A percentile compares a stretch with the other conserved stretches of the same genome.
phyloP scores from a whole-genome alignment of 2,888 invertebrate genomes.

The Conops quadrifasciatus region DNA sequence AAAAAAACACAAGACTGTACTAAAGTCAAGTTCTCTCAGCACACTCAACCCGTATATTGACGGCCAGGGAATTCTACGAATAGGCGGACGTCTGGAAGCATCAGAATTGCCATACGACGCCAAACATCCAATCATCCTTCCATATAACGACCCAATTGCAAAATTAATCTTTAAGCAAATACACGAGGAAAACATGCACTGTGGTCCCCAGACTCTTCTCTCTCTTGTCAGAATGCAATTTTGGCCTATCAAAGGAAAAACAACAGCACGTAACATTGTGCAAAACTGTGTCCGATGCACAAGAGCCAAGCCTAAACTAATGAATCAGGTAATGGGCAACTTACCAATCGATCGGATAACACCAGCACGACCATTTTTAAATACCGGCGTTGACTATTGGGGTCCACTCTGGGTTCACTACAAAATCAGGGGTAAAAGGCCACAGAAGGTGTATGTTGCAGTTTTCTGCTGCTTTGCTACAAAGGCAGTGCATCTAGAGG shows the following conservation, averaged over 20 bases:
- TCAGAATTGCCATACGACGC: too few relatives aligned
- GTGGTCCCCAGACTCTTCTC: too few relatives aligned
- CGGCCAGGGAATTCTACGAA: not conserved
- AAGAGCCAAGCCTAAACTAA: not conserved
- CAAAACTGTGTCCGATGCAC: not conserved
- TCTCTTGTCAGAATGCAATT: too few relatives aligned
- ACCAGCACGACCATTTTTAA: slow-evolving; percentile 20
- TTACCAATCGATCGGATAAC: slow-evolving; percentile 14
- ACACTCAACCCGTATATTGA: not conserved
- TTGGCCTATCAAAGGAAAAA: not conserved
- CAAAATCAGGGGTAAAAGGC: slow-evolving; percentile 18
- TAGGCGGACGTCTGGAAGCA: not conserved
- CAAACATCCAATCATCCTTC: too few relatives aligned
- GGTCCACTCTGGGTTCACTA: too few relatives aligned
- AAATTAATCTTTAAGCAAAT: too few relatives aligned
- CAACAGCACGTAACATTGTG: not conserved
- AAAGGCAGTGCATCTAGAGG: too few relatives aligned
- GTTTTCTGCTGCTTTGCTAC: slow-evolving; percentile 38
- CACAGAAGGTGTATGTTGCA: slow-evolving; percentile 37
- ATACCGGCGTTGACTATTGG: too few relatives aligned
- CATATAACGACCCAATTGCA: too few relatives aligned
- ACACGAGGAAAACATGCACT: too few relatives aligned
- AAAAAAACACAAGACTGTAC: too few relatives aligned
- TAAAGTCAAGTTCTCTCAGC: too few relatives aligned
- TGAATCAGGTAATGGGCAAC: slow-evolving; percentile 11